Percentiles rank a stretch among this genome's conserved stretches.
Conservation (phyloP, 2,113 vertebrate genomes). For the Rhipidura dahli region DNA sequence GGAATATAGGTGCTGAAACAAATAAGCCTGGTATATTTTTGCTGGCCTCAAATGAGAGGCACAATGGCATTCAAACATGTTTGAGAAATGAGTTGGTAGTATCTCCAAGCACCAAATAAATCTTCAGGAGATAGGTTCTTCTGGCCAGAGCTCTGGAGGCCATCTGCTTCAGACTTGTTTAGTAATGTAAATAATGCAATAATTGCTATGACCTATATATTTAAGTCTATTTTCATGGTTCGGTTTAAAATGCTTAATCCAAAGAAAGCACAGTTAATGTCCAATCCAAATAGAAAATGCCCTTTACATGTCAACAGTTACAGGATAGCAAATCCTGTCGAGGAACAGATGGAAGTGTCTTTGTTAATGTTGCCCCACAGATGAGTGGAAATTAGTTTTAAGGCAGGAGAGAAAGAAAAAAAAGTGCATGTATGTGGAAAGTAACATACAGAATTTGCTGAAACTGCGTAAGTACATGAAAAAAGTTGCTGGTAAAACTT, state of each 20-base stretch:
- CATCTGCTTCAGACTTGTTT: slow-evolving; percentile 48
- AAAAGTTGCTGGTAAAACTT: slow-evolving; percentile 35
- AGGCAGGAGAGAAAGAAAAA: neutral
- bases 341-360: slow-evolving; percentile 45
- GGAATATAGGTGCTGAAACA: slow-evolving; percentile 43
- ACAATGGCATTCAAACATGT: neutral
- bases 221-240: slow-evolving; percentile 48
- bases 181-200: slow-evolving; percentile 58
- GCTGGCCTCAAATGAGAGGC: slow-evolving; percentile 28
- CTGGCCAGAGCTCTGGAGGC: slow-evolving; percentile 22
- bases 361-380: slow-evolving; percentile 49
- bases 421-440: slow-evolving; percentile 1
- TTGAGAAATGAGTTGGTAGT: slow-evolving; percentile 44
- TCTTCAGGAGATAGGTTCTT: slow-evolving; percentile 48
- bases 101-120: slow-evolving; percentile 56
- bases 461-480: neutral
- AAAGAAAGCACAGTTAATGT: slow-evolving; percentile 56
- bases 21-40: slow-evolving; percentile 41
- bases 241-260: slow-evolving; percentile 51
- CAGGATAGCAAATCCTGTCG: neutral
- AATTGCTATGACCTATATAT: slow-evolving; percentile 58
- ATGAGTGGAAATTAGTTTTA: slow-evolving; percentile 46
- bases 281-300: slow-evolving; percentile 66
- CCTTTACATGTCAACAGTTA: slow-evolving; percentile 44
- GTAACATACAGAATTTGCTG: neutral